phyloP scores from a whole-genome alignment of 2,888 invertebrate genomes.

The Rhagophthalmus giganteus region DNA sequence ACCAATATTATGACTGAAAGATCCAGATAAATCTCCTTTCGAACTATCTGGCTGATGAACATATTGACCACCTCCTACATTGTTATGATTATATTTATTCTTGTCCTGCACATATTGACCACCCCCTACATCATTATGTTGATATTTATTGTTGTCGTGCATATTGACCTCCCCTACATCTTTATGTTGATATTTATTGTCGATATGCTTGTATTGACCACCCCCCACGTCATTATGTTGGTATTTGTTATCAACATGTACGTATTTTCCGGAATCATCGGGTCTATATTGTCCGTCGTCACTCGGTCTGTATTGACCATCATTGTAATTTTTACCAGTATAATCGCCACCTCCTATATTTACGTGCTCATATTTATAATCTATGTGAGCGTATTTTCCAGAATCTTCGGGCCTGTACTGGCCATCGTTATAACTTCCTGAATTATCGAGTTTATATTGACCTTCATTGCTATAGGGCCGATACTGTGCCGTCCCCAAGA shows the following conservation, averaged over 20 bases:
- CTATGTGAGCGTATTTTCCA: neutral
- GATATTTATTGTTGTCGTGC: neutral
- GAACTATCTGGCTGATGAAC: slow-evolving; percentile 16
- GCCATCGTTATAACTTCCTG: neutral
- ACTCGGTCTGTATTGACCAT: neutral
- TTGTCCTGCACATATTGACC: neutral
- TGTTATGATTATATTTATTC: neutral
- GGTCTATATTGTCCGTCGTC: neutral
- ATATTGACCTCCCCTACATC: neutral
- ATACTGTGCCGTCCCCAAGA: no score
- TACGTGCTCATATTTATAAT: neutral
- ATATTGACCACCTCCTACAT: slow-evolving; percentile 6
- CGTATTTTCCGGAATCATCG: slow-evolving; percentile 51
- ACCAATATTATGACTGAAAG: neutral
- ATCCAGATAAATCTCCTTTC: neutral
- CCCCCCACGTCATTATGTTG: slow-evolving; percentile 20
- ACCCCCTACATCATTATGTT: slow-evolving; percentile 11
- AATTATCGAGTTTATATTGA: neutral
- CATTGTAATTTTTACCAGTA: neutral
- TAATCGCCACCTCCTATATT: slow-evolving; percentile 4
- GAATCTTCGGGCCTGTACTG: neutral
- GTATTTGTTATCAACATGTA: slow-evolving; percentile 33
- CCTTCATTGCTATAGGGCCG: no score
- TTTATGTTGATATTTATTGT: slow-evolving; percentile 19
- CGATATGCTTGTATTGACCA: slow-evolving; percentile 30